Evolutionary conservation across 2,113 vertebrate genomes (phyloP).

Genomic region (Tragelaphus imberbis): DNA sequence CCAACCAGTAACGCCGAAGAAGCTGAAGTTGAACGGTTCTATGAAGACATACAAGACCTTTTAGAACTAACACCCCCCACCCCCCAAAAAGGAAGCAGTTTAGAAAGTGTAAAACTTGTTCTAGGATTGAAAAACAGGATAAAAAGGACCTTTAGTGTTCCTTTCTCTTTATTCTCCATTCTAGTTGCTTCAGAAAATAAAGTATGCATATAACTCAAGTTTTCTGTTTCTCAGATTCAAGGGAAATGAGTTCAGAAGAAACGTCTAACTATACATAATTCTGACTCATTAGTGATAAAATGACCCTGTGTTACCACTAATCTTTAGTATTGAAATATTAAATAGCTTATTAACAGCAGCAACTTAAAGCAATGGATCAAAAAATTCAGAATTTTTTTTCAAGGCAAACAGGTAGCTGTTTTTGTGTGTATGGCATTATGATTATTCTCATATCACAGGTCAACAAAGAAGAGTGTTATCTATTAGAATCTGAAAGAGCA

Average conservation of each 20-base stretch:
- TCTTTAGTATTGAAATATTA: neutral
- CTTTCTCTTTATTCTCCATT: neutral
- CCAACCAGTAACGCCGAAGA: too few species aligned
- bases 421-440: neutral
- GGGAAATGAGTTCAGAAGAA: neutral
- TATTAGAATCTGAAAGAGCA: neutral
- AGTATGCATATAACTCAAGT: neutral
- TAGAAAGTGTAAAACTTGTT: neutral
- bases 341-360: neutral
- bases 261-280: neutral
- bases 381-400: neutral
- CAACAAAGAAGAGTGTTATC: neutral
- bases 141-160: neutral
- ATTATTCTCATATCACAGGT: neutral
- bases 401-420: neutral
- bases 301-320: neutral
- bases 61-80: too few species aligned
- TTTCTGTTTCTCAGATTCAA: neutral
- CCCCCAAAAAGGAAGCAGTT: too few species aligned
- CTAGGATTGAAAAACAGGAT: neutral
- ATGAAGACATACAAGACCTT: too few species aligned
- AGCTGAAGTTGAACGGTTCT: too few species aligned
- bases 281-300: neutral
- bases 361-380: neutral
- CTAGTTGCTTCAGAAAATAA: neutral